phyloP scores from a whole-genome alignment of 2,113 vertebrate genomes.

The Gasterosteus nipponicus region DNA sequence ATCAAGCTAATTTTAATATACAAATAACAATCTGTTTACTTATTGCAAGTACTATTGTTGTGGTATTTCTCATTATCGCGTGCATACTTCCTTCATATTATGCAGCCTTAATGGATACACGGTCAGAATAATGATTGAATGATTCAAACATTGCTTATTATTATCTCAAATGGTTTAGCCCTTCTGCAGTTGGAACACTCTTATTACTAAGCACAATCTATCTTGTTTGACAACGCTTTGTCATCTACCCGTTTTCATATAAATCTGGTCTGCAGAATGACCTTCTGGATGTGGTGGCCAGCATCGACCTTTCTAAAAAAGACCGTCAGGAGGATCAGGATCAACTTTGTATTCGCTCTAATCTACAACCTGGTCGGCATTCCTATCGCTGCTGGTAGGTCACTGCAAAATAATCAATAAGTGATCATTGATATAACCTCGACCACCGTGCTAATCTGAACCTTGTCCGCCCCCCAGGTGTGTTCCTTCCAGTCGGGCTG shows the following conservation, averaged over 20 bases:
- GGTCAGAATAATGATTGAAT: not conserved
- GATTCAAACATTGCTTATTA: not conserved
- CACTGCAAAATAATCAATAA: not conserved
- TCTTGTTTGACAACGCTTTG: not conserved
- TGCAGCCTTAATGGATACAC: too few species aligned
- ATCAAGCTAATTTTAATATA: not conserved
- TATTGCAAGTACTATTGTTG: not conserved
- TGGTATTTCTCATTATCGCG: not conserved
- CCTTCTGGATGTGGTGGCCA: constrained; percentile 93
- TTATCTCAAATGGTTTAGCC: not conserved
- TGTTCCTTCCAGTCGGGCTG: constrained; percentile 91
- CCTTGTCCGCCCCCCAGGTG: constrained; percentile 76
- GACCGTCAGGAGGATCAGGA: constrained; percentile 90
- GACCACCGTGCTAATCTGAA: not conserved
- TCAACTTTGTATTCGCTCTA: constrained; percentile 94
- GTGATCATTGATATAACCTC: not conserved
- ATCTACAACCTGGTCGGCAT: constrained; percentile 97
- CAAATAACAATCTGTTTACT: not conserved
- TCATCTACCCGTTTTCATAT: not conserved
- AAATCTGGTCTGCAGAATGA: constrained; percentile 84
- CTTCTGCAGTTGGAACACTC: not conserved
- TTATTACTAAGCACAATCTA: not conserved
- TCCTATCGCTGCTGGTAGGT: constrained; percentile 93
- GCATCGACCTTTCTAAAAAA: constrained; percentile 95
- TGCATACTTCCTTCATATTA: not conserved